phyloP scores from a whole-genome alignment of 1,140 invertebrate genomes.

The Littorina saxatilis region DNA sequence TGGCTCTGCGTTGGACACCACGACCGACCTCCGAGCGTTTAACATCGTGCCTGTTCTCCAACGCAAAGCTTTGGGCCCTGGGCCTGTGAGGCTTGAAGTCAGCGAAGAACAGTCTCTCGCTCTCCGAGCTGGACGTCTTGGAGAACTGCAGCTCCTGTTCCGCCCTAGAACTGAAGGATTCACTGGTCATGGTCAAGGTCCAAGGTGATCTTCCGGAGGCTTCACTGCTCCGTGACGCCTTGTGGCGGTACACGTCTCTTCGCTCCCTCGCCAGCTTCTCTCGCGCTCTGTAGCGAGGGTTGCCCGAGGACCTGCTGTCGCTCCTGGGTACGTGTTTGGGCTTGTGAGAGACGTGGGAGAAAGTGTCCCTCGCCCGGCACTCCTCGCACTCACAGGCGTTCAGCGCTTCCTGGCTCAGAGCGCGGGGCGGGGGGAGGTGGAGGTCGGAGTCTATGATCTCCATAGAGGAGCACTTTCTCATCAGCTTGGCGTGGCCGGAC shows the following conservation, averaged over 20 bases:
- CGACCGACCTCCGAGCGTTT: background rate
- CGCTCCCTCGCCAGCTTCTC: background rate
- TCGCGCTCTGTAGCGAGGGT: background rate
- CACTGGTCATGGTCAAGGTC: background rate
- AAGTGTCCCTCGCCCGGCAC: background rate
- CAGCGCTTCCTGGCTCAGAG: slow-evolving; percentile 1
- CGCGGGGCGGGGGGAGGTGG: background rate
- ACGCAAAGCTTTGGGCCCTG: no score
- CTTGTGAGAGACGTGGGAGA: background rate
- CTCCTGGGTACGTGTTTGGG: background rate
- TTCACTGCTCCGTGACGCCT: background rate
- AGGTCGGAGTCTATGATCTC: background rate
- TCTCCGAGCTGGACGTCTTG: slow-evolving; percentile 38
- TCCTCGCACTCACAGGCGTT: background rate
- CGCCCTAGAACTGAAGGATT: background rate
- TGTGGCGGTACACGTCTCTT: slow-evolving; percentile 6
- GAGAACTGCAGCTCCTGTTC: background rate
- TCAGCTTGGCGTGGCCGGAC: background rate
- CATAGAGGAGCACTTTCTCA: slow-evolving; percentile 24
- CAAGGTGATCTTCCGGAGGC: background rate
- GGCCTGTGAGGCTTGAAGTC: background rate
- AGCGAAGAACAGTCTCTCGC: background rate
- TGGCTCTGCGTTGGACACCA: background rate
- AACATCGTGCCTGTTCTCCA: background rate
- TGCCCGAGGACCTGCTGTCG: background rate